These are phyloP conservation scores for Didymodactylos carnosus DNA, from an alignment of 2,888 invertebrate species.

Conservation along the genomic window DNA sequence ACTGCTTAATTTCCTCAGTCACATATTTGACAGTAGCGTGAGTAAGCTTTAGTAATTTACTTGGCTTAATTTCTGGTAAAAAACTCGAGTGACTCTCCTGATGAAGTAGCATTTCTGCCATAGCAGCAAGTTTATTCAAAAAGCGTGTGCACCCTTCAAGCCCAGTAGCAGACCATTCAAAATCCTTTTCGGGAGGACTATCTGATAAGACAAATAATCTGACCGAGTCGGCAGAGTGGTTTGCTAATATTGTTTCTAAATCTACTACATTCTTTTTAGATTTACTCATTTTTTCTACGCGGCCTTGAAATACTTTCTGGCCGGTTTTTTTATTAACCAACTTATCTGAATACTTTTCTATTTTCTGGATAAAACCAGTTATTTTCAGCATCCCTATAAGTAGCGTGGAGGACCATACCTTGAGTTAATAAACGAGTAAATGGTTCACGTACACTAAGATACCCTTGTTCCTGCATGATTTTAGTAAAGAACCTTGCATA, in stretches of 20 bases:
- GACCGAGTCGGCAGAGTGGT: slow-evolving; percentile 15
- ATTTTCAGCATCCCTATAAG: slow-evolving; percentile 40
- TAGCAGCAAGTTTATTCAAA: too few species aligned
- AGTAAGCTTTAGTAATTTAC: too few species aligned
- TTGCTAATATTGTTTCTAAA: neutral
- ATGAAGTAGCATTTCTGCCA: too few species aligned
- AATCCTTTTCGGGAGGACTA: slow-evolving; percentile 12
- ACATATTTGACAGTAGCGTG: too few species aligned
- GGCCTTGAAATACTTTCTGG: neutral
- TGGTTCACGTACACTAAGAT: slow-evolving; percentile 55
- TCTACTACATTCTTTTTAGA: slow-evolving; percentile 14
- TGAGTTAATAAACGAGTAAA: slow-evolving; percentile 73
- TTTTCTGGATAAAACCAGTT: neutral
- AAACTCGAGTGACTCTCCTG: too few species aligned
- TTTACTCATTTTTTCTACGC: slow-evolving; percentile 2
- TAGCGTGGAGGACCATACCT: slow-evolving; percentile 79
- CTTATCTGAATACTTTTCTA: neutral
- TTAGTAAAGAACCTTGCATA: slow-evolving; percentile 41
- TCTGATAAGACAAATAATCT: slow-evolving; percentile 14
- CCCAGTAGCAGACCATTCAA: slow-evolving; percentile 16
- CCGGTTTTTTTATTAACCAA: neutral
- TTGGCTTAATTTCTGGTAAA: too few species aligned
- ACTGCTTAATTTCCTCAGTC: too few species aligned
- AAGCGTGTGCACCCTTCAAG: too few species aligned
- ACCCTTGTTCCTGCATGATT: slow-evolving; percentile 61